Base-by-base conservation (phyloP, 2,113 vertebrate genomes). In the Falcunculus frontatus region DNA sequence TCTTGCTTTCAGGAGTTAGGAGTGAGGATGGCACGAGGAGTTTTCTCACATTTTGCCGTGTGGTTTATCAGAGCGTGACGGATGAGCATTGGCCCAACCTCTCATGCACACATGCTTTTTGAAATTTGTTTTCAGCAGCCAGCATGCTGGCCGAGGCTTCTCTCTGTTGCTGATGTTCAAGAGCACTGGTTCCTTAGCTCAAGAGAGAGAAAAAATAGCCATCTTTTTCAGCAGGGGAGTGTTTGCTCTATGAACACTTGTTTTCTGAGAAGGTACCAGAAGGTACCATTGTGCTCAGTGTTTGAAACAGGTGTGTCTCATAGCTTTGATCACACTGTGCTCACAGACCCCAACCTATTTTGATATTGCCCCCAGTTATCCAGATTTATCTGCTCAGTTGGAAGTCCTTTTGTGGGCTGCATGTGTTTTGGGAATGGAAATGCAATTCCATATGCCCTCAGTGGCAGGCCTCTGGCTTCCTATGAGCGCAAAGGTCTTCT, bases 51-150 rank as follows among this genome's bases (percentile, higher is more conserved):
- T 87, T 84, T 79, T 68, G 19, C 69, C 4, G 1, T 5, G 8
- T 8, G 4, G n/a, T 89, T 87, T 95, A 49, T 85, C 32, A 9
- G 76, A 56, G 46, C 1, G 0, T n/a, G 65, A 81, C 17, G 6
- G 52, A 27, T 63, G 65, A 74, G 81, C 19, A 9, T 35, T 37
- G 64, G 44, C 75, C 68, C 65, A 17, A 1, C 7, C 16, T 72
- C 32, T 65, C 6, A 0, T 3, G 18, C 5, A 3, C 14, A 14
- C 0, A 0, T 49, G 46, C n/a, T 57, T 39, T 72, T 55, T 39
- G 23, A n/a, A 77, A 33, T 68, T 76, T 50, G 67, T 88, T 83
- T 90, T 64, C 79, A 72, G 49, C 55, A 64, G 37, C 25, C 27
- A 49, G 60, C 0, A 0, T 35, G 53, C 39, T 76, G 70, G 37